Percentiles rank a stretch among this genome's conserved stretches.
These are phyloP conservation scores for Trachelus stipa DNA, from an alignment of 2,888 invertebrate genomes.

Conservation along the genomic window DNA sequence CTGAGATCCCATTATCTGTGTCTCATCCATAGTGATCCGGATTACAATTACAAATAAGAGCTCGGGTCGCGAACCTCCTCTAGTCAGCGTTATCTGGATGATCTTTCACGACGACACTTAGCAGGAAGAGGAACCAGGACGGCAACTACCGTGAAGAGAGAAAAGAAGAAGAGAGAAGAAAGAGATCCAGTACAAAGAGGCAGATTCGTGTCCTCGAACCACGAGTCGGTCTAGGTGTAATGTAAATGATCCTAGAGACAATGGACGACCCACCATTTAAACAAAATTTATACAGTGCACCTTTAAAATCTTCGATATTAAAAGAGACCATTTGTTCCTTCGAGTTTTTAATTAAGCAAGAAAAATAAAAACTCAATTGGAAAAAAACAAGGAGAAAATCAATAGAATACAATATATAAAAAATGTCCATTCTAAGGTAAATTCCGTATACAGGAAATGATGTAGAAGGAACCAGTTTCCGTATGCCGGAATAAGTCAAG, in stretches of 20 bases:
- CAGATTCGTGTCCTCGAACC: not conserved
- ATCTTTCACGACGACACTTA: constrained; percentile 20
- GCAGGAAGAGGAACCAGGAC: constrained; percentile 1
- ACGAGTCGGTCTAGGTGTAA: not conserved
- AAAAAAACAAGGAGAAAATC: not conserved
- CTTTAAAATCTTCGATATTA: not conserved
- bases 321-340: not conserved
- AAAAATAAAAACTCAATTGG: not conserved
- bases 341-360: not conserved
- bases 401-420: not conserved
- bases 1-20: constrained; percentile 51
- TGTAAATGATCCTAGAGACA: not conserved
- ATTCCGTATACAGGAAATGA: not conserved
- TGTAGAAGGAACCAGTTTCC: not conserved
- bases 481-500: not conserved
- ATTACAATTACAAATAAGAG: constrained; percentile 61
- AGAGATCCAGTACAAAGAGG: not conserved
- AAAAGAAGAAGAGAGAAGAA: not conserved
- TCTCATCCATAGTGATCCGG: constrained; percentile 60
- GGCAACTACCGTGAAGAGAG: not conserved
- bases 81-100: constrained; percentile 18
- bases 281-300: not conserved
- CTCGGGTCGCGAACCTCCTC: constrained; percentile 19
- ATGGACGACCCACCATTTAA: not conserved
- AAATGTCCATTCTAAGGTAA: not conserved